These are phyloP conservation scores for Anarrhichthys ocellatus DNA, from an alignment of 2,113 vertebrate genomes.

Conservation along the genomic window DNA sequence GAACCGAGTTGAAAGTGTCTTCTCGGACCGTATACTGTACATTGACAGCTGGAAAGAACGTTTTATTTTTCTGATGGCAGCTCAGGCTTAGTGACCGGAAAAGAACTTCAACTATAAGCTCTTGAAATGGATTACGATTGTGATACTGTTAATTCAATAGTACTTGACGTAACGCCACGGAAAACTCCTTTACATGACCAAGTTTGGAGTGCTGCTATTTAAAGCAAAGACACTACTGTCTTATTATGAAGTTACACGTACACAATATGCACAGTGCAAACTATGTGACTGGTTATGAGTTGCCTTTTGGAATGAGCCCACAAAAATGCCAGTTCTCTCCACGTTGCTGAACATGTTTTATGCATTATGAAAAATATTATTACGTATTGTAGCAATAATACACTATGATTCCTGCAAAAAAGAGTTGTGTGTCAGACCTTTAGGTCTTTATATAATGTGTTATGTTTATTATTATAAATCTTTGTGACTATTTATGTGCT, in stretches of 20 bases:
- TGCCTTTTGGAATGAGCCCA: constrained; percentile 5
- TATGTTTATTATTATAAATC: background rate
- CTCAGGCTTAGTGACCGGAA: background rate
- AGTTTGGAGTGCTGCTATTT: background rate
- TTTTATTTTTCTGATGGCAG: background rate
- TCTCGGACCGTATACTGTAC: background rate
- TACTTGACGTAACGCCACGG: background rate
- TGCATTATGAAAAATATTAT: background rate
- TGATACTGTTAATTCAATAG: background rate
- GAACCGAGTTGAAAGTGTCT: background rate
- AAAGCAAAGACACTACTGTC: background rate
- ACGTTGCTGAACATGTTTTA: background rate
- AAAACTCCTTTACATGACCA: background rate
- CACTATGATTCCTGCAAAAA: background rate
- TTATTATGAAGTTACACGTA: background rate
- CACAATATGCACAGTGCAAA: background rate
- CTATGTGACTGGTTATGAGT: background rate
- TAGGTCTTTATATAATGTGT: background rate
- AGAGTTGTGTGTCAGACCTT: background rate
- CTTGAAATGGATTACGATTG: background rate
- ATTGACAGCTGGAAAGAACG: background rate
- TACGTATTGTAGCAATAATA: background rate
- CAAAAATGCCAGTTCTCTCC: background rate
- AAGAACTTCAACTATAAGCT: background rate
- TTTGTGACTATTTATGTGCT: background rate